phyloP scores from a whole-genome alignment of 1,140 invertebrate genomes.

The Macrostomum lignano region DNA sequence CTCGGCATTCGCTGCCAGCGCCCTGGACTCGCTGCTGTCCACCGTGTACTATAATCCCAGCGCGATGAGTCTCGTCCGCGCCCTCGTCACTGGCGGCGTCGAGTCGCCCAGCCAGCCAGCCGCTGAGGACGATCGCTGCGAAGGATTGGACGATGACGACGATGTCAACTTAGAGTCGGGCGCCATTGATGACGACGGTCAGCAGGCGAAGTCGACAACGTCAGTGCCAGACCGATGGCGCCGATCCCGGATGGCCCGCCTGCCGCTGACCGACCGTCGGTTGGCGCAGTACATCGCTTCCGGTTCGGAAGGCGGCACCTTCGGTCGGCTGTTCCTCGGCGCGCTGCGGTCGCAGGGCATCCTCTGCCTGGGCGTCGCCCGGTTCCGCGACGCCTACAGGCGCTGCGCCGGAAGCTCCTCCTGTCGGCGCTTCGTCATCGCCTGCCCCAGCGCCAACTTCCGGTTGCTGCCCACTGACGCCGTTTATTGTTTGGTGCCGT shows the following conservation, averaged over 20 bases:
- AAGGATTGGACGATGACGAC: no score
- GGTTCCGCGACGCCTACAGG: slow-evolving; percentile 32
- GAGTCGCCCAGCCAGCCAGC: slow-evolving; percentile 92
- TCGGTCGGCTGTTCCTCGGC: slow-evolving; percentile 62
- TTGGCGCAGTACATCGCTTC: no score
- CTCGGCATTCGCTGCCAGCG: slow-evolving; percentile 88
- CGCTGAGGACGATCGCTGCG: slow-evolving; percentile 66
- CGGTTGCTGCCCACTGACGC: slow-evolving; percentile 76
- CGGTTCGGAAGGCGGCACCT: slow-evolving; percentile 26
- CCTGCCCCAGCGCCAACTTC: slow-evolving; percentile 91
- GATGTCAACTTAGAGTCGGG: no score
- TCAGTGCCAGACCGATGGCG: no score
- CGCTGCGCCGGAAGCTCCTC: no score
- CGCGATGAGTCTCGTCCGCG: slow-evolving; percentile 64
- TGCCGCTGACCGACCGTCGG: no score
- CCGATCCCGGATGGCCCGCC: no score
- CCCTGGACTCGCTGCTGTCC: slow-evolving; percentile 88
- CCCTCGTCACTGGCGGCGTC: slow-evolving; percentile 86
- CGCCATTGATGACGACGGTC: no score
- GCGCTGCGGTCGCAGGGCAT: slow-evolving; percentile 86
- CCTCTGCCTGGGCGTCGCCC: slow-evolving; percentile 91
- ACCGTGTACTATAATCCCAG: slow-evolving; percentile 38
- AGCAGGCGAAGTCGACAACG: no score
- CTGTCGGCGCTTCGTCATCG: slow-evolving; percentile 96
- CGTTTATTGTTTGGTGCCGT: no score